Conservation (phyloP, 2,113 vertebrate genomes). For the Perccottus glenii region DNA sequence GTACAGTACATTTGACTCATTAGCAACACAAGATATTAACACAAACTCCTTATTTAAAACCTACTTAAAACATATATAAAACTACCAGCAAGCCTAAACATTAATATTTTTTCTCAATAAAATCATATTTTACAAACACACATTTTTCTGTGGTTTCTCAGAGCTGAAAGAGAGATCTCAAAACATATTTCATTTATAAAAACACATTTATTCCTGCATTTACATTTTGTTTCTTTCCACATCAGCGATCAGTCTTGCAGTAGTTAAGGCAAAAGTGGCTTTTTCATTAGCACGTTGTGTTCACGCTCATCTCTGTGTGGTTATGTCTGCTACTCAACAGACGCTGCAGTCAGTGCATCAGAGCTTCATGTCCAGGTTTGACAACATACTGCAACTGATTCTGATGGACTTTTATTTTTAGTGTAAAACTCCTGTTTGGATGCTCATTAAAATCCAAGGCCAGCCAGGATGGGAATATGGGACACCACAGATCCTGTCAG, state of each 20-base stretch:
- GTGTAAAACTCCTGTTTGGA: too few species aligned
- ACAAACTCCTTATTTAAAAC: constrained; percentile 7
- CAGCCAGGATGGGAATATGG: too few species aligned
- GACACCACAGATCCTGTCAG: too few species aligned
- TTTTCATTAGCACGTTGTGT: constrained; percentile 32
- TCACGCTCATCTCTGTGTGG: constrained; percentile 52
- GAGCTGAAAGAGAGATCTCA: constrained; percentile 31
- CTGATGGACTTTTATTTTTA: too few species aligned
- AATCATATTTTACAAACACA: constrained; percentile 19
- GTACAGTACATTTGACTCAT: constrained; percentile 25
- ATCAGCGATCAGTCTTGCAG: constrained; percentile 48
- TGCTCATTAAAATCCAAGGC: too few species aligned
- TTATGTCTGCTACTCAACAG: constrained; percentile 23
- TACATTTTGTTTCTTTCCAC: constrained; percentile 20
- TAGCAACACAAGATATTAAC: constrained; percentile 16
- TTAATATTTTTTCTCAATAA: constrained; percentile 1
- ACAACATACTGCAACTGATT: too few species aligned
- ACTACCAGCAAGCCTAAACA: background rate
- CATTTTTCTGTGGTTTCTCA: constrained; percentile 11
- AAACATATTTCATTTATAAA: constrained; percentile 36
- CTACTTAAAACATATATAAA: constrained; percentile 1
- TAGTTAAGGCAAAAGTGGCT: constrained; percentile 60
- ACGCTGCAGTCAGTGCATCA: constrained; percentile 23
- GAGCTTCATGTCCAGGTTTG: too few species aligned
- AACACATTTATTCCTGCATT: constrained; percentile 8